Evolutionary conservation across 1,140 invertebrate species (phyloP), one percentile per base, ranked within the genome.

Genomic region (Archegozetes longisetosus): DNA sequence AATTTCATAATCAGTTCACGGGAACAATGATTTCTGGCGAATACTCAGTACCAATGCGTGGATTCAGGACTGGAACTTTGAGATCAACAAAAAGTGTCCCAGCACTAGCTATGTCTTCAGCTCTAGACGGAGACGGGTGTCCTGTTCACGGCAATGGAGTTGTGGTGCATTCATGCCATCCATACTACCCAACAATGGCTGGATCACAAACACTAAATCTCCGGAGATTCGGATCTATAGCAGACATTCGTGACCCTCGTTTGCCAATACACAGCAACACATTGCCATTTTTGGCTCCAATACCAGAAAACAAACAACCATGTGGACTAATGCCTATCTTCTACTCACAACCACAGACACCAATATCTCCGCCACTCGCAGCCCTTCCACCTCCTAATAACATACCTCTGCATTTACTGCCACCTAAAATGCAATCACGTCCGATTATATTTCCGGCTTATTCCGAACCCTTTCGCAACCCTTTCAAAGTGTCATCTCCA

Each of bases 81-180:
- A 54, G 65, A 22, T 66, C 65, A 9, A 65, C 62, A 3, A 58
- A 62, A 56, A 66, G 65, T 58, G 64, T 65, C 2, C 65, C 65
- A 25, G 64, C 63, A n/a, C 22, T 66, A n/a, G 62, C 61, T 4
- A 25, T 65, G 25, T 60, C 50, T 6, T 6, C 50, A n/a, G 20
- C 20, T 9, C 6, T 22, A 6, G 20, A 51, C 17, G 28, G 23
- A 6, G 54, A 20, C 24, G 17, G 6, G n/a, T 55, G 54, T 40
- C 54, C 54, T 12, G 28, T 55, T 20, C 54, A 55, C 54, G 54
- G 54, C 9, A 24, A 51, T 27, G 54, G 54, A 25, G 4, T 40
- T 9, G 6, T 40, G 32, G 17, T 40, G 32, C 32, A 40, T 17
- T 9, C 32, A 9, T 40, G 27, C 14, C 50, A 52, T 28, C 50